These are phyloP conservation scores for Thymelicus sylvestris DNA, from an alignment of 2,888 invertebrate species.

Conservation along the genomic window DNA sequence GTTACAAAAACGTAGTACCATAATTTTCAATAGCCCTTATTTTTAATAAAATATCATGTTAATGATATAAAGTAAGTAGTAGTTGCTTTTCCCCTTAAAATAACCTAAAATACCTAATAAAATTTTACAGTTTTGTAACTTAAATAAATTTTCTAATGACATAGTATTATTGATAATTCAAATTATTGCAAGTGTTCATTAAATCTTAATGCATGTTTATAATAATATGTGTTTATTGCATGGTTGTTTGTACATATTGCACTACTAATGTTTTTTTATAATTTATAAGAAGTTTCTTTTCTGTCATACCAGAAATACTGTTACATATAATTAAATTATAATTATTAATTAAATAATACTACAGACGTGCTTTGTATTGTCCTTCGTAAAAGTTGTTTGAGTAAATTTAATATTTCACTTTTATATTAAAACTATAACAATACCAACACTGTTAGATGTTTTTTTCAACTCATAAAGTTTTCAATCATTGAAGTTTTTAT, in stretches of 20 bases:
- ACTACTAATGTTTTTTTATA: no score
- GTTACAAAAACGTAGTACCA: neutral
- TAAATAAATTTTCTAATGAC: neutral
- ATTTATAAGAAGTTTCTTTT: no score
- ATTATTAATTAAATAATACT: neutral
- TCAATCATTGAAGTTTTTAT: neutral
- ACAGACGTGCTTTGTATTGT: constrained; percentile 61
- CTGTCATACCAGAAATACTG: no score
- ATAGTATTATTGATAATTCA: no score
- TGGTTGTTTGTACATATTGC: no score
- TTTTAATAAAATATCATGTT: neutral
- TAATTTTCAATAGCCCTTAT: neutral
- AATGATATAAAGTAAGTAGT: neutral
- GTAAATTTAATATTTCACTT: neutral
- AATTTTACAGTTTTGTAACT: neutral
- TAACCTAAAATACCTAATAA: no score
- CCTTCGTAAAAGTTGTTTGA: constrained; percentile 48
- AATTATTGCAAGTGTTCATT: no score
- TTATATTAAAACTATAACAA: neutral
- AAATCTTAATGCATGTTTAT: no score
- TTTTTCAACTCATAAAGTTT: no score
- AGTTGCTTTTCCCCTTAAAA: neutral
- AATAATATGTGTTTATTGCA: no score
- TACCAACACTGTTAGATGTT: no score
- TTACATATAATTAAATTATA: no score